These are phyloP conservation scores for Eira barbara DNA, from an alignment of 2,113 vertebrate genomes.

Conservation along the genomic window DNA sequence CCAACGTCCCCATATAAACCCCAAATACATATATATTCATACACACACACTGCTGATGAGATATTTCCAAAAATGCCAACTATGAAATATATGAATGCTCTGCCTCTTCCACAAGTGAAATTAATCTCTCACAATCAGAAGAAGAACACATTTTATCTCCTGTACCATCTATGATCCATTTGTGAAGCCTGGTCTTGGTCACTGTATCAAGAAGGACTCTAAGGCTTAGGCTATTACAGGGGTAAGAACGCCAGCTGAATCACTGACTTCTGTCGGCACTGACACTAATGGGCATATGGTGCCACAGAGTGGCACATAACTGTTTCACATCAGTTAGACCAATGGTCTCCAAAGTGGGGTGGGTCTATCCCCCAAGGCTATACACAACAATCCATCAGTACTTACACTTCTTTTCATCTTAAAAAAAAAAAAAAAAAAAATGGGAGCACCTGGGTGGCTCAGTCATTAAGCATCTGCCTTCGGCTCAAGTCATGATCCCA, in stretches of 20 bases:
- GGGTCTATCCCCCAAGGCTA: background rate
- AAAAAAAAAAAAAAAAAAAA: background rate
- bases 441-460: no score
- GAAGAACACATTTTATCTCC: background rate
- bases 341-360: background rate
- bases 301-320: background rate
- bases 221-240: background rate
- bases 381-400: background rate
- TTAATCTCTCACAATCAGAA: background rate
- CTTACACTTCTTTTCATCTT: background rate
- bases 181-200: background rate
- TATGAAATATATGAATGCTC: background rate
- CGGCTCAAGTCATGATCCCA: no score
- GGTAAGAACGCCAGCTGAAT: background rate
- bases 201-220: background rate
- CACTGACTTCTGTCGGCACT: background rate
- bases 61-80: constrained; percentile 14
- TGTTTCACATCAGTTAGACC: background rate
- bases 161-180: background rate
- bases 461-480: no score
- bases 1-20: background rate
- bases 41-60: background rate
- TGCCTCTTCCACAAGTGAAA: constrained; percentile 23
- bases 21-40: background rate
- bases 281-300: background rate